These are phyloP conservation scores for Chrysaora quinquecirrha DNA, from an alignment of 30 jellyfish, hydroid and myxozoan species.

Conservation along the genomic window DNA sequence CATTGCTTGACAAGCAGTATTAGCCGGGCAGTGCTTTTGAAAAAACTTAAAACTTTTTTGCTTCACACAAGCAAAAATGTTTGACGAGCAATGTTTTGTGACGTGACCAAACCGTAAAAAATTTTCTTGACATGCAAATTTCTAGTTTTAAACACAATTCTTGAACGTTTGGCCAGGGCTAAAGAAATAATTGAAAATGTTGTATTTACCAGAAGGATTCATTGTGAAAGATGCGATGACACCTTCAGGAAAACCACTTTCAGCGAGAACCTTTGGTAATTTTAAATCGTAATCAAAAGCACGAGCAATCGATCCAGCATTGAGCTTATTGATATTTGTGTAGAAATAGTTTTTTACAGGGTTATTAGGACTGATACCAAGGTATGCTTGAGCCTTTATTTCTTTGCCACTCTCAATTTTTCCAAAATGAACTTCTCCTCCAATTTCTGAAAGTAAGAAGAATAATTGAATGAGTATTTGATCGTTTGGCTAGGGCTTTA, in stretches of 20 bases:
- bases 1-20: too few relatives aligned
- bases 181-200: too few relatives aligned
- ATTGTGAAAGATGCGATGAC: constrained; percentile 72
- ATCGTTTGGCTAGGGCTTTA: too few relatives aligned
- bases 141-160: too few relatives aligned
- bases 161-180: too few relatives aligned
- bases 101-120: too few relatives aligned
- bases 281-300: constrained; percentile 71
- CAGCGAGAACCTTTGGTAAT: constrained; percentile 74
- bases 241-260: constrained; percentile 91
- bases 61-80: too few relatives aligned
- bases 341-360: constrained; percentile 66
- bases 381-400: constrained; percentile 60
- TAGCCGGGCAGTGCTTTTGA: too few relatives aligned
- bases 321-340: constrained; percentile 60
- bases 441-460: constrained; percentile 38
- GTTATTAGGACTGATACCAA: constrained; percentile 74
- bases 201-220: constrained; percentile 82
- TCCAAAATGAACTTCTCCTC: constrained; percentile 82
- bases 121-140: too few relatives aligned
- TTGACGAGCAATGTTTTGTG: too few relatives aligned
- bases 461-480: too few relatives aligned
- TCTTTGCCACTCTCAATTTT: constrained; percentile 86
- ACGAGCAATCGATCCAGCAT: constrained; percentile 48
- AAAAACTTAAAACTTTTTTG: too few relatives aligned